Percentiles rank a stretch among this genome's conserved stretches.
phyloP scores from a whole-genome alignment of 2,113 vertebrate species.

The Albula goreensis region DNA sequence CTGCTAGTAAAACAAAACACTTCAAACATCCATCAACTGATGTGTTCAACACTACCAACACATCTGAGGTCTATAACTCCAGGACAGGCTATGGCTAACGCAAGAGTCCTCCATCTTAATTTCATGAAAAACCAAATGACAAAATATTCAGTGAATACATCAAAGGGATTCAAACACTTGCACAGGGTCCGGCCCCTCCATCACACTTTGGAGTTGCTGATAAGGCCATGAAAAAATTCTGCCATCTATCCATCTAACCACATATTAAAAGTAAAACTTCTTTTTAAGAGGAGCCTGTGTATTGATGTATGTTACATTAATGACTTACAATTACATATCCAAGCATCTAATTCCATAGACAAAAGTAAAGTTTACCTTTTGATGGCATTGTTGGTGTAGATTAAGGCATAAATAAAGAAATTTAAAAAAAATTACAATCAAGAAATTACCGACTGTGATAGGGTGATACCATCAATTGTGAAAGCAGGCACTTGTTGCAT shows the following conservation, averaged over 20 bases:
- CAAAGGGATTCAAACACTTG: neutral
- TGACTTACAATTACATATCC: neutral
- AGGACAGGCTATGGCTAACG: no score
- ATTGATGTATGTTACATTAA: neutral
- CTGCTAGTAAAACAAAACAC: neutral
- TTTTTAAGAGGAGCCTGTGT: no score
- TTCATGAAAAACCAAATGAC: neutral
- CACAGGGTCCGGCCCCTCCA: neutral
- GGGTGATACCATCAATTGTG: conserved; percentile 83
- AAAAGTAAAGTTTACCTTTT: neutral
- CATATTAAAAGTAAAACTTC: no score
- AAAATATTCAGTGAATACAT: neutral
- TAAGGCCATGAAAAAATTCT: neutral
- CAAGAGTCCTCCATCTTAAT: no score
- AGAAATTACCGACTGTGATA: conserved; percentile 88
- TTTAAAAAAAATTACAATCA: neutral
- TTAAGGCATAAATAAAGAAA: neutral
- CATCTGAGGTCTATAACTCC: no score
- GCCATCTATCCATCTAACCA: no score
- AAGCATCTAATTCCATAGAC: neutral
- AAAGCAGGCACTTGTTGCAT: conserved; percentile 92
- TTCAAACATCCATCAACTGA: neutral
- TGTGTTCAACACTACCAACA: neutral
- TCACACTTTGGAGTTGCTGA: neutral
- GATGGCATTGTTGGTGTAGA: neutral